These are phyloP conservation scores for Clusia tigrina DNA, from an alignment of 2,888 invertebrate species.

Conservation along the genomic window DNA sequence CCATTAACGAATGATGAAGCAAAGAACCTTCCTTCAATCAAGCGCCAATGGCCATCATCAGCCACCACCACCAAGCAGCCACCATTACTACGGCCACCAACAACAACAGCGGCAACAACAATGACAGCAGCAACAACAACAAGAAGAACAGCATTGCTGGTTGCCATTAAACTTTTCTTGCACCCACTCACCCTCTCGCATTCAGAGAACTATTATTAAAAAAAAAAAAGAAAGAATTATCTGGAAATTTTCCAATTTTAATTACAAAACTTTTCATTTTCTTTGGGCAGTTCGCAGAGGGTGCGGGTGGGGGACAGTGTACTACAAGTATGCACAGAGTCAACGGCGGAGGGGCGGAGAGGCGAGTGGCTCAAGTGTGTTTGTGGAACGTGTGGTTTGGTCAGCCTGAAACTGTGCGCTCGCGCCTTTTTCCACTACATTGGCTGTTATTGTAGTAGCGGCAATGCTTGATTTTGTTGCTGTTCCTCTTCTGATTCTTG, in stretches of 20 bases:
- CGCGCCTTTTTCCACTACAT: too few species aligned
- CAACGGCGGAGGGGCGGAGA: background rate
- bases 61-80: constrained; percentile 8
- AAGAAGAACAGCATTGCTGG: background rate
- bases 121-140: background rate
- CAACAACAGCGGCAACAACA: constrained; percentile 4
- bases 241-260: constrained; percentile 43
- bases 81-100: constrained; percentile 16
- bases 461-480: too few species aligned
- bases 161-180: constrained; percentile 1
- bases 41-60: constrained; percentile 33
- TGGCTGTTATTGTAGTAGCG: too few species aligned
- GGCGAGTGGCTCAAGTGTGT: background rate
- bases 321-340: too few species aligned
- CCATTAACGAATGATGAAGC: constrained; percentile 41
- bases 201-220: background rate
- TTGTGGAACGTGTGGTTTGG: background rate
- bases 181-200: background rate
- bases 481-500: too few species aligned
- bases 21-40: constrained; percentile 39
- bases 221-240: constrained; percentile 31
- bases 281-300: background rate
- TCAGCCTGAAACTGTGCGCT: background rate
- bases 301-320: background rate
- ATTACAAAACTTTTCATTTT: constrained; percentile 37